phyloP scores from a whole-genome alignment of 2,113 vertebrate species.

The Coregonus clupeaformis region DNA sequence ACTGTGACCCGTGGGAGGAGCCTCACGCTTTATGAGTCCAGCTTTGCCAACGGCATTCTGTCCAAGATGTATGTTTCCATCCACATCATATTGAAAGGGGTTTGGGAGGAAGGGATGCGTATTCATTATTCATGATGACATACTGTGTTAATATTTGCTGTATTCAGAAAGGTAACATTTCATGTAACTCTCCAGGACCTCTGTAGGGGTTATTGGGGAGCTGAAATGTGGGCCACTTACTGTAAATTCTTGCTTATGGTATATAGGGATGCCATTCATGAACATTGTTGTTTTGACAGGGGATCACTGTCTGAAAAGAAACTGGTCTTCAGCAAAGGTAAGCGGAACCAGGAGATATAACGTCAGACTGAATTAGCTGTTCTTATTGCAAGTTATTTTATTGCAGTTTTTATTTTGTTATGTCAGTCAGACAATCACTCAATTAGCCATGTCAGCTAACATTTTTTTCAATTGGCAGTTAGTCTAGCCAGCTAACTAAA shows the following conservation, averaged over 20 bases:
- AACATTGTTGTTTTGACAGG: slow-evolving; percentile 58
- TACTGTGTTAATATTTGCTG: neutral
- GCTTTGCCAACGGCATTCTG: slow-evolving; percentile 80
- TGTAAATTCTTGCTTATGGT: neutral
- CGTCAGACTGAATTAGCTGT: no score
- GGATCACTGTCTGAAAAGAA: slow-evolving; percentile 85
- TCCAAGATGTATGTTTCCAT: slow-evolving; percentile 76
- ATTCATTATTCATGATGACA: no score
- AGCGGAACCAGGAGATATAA: neutral
- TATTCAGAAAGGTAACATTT: neutral
- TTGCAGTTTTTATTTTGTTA: no score
- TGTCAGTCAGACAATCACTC: no score
- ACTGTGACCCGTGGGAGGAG: slow-evolving; percentile 74
- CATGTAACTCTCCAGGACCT: no score
- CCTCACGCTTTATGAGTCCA: slow-evolving; percentile 80
- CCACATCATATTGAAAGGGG: neutral
- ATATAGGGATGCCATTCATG: neutral
- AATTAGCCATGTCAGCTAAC: no score
- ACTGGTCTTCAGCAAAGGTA: slow-evolving; percentile 81
- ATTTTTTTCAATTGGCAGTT: no score
- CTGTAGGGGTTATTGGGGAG: no score
- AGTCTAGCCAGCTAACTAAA: no score
- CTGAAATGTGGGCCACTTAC: no score
- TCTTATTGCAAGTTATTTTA: no score
- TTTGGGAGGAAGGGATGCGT: neutral